Base-by-base conservation (phyloP, 2,113 vertebrate species). In the Albula glossodonta region DNA sequence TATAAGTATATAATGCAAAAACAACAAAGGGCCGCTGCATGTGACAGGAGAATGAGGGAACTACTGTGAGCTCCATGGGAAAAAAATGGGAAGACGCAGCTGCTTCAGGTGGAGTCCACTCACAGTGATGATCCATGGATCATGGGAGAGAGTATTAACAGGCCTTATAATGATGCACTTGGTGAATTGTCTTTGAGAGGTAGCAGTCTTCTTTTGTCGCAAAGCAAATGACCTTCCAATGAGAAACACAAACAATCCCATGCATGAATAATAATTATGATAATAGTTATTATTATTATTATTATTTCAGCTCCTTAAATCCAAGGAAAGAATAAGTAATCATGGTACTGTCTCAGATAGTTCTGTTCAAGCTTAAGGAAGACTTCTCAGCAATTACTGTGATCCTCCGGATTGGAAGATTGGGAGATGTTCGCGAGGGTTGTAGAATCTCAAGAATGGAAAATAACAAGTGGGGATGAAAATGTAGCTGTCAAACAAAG, bases 221-320 rank as follows among this genome's bases (percentile, higher is more conserved):
- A 78, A 52, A 31, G 50, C n/a, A 78, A 84, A 78, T 84, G 51
- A 57, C 17, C 52, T 78, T 53, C 74, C 51, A 77, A 60, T 85
- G 84, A 85, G 56, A 85, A 53, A 25, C 52, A 85, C 49, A 85
- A 53, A 51, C 77, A 85, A 60, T 41, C 31, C 41, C 77, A 85
- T 25, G 56, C 77, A 74, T 74, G 70, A 31, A 66, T 66, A 31
- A 25, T 25, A 70, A 74, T n/a, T n/a, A n/a, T 9, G 2, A 56
- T 9, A 56, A 56, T 9, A 1, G 12, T 9, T 41, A 74, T 3
- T n/a, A 31, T 25, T 31, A 77, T 79, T 52, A 22, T 78, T 57
- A 85, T 85, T 80, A 85, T 85, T 85, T 85, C 84, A 80, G 77
- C 52, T 79, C 77, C 50, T 12, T 78, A 51, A 78, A 78, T 74